These are phyloP conservation scores for Epistrophe grossulariae DNA, from an alignment of 2,888 invertebrate genomes.

Conservation along the genomic window DNA sequence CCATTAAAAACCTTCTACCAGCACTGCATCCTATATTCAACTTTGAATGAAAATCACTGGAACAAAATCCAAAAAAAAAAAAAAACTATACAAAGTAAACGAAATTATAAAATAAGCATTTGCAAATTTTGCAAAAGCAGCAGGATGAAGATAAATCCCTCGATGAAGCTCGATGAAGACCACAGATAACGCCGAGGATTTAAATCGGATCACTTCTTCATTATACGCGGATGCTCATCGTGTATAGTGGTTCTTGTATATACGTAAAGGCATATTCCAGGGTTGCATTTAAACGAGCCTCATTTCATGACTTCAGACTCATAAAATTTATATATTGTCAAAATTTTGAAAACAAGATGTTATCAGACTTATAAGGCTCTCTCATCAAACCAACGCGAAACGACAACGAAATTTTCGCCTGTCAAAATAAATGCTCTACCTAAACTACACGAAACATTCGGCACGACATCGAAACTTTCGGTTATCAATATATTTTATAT, in stretches of 20 bases:
- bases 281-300: neutral
- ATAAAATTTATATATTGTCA: too few relatives aligned
- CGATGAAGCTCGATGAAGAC: slow-evolving; percentile 76
- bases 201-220: slow-evolving; percentile 76
- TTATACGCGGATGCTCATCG: slow-evolving; percentile 62
- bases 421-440: too few relatives aligned
- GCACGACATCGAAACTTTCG: too few relatives aligned
- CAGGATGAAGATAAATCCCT: slow-evolving; percentile 75
- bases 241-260: slow-evolving; percentile 34
- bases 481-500: too few relatives aligned
- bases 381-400: too few relatives aligned
- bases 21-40: slow-evolving; percentile 42
- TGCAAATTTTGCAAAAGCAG: slow-evolving; percentile 71
- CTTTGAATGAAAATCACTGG: slow-evolving; percentile 64
- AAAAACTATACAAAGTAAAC: slow-evolving; percentile 39
- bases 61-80: slow-evolving; percentile 18
- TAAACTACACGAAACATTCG: too few relatives aligned
- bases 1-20: slow-evolving; percentile 69
- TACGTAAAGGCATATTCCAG: neutral
- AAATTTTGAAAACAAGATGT: too few relatives aligned
- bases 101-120: slow-evolving; percentile 75
- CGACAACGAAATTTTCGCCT: too few relatives aligned
- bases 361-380: too few relatives aligned
- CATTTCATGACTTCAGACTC: neutral
- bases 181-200: slow-evolving; percentile 74